phyloP scores from a whole-genome alignment of 2,113 vertebrate genomes.

The Shinisaurus crocodilurus region DNA sequence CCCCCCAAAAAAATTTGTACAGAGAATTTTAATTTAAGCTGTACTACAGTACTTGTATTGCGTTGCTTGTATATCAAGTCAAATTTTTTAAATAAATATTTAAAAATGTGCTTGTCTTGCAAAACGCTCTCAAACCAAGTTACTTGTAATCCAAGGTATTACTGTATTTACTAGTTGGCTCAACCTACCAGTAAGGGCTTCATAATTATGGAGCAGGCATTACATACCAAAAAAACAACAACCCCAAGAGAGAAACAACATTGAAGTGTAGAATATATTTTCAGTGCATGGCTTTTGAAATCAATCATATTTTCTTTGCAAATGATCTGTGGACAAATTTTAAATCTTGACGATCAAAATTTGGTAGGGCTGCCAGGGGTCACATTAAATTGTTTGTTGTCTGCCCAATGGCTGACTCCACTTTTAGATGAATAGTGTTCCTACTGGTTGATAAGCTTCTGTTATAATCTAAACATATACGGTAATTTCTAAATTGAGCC shows the following conservation, averaged over 20 bases:
- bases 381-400: neutral
- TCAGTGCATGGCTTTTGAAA: neutral
- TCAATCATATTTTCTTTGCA: neutral
- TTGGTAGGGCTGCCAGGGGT: neutral
- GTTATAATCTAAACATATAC: neutral
- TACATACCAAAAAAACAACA: too few relatives aligned
- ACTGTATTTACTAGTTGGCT: neutral
- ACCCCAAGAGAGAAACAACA: neutral
- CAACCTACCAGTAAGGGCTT: too few relatives aligned
- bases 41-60: too few relatives aligned
- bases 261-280: neutral
- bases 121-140: too few relatives aligned
- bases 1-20: too few relatives aligned
- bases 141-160: too few relatives aligned
- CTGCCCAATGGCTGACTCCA: neutral
- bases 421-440: neutral
- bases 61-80: too few relatives aligned
- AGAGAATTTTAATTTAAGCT: too few relatives aligned
- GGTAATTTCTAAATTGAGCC: neutral
- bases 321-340: neutral
- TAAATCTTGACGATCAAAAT: neutral
- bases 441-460: neutral
- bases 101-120: too few relatives aligned
- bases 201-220: neutral
- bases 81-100: too few relatives aligned